A percentile compares a stretch with the other conserved stretches of the same genome.
phyloP scores from a whole-genome alignment of 1,140 invertebrate species.

The Brachionus paranguensis region DNA sequence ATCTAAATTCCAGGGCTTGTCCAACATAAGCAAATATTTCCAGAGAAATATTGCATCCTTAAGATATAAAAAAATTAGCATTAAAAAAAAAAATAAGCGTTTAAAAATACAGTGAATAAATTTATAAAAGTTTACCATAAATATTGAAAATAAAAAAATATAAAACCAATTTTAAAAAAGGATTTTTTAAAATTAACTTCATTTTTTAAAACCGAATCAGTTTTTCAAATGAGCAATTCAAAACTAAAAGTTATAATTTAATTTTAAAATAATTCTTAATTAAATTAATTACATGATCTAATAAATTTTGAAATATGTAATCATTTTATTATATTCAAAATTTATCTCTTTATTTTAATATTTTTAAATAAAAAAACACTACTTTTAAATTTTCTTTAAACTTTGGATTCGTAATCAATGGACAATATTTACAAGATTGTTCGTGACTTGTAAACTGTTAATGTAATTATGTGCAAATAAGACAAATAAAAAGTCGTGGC shows the following conservation, averaged over 20 bases:
- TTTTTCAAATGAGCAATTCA: neutral
- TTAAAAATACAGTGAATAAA: neutral
- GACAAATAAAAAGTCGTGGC: neutral
- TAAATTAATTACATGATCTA: neutral
- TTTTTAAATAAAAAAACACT: too few species aligned
- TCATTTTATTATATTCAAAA: neutral
- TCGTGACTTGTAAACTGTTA: too few species aligned
- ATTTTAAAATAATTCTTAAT: neutral
- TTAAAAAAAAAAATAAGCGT: neutral
- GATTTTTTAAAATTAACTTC: neutral
- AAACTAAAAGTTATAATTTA: neutral
- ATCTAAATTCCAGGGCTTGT: constrained; percentile 11
- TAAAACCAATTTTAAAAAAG: neutral
- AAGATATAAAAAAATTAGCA: neutral
- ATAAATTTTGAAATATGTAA: neutral
- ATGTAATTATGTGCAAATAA: too few species aligned
- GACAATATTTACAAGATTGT: too few species aligned
- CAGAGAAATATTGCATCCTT: neutral
- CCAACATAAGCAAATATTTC: neutral
- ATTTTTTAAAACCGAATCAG: neutral
- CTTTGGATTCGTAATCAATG: too few species aligned
- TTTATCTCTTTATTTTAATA: too few species aligned
- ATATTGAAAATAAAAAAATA: neutral
- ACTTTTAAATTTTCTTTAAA: too few species aligned
- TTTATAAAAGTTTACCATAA: neutral